Evolutionary conservation across 2,113 vertebrate genomes (phyloP).

Genomic region (Poeciliopsis occidentalis): DNA sequence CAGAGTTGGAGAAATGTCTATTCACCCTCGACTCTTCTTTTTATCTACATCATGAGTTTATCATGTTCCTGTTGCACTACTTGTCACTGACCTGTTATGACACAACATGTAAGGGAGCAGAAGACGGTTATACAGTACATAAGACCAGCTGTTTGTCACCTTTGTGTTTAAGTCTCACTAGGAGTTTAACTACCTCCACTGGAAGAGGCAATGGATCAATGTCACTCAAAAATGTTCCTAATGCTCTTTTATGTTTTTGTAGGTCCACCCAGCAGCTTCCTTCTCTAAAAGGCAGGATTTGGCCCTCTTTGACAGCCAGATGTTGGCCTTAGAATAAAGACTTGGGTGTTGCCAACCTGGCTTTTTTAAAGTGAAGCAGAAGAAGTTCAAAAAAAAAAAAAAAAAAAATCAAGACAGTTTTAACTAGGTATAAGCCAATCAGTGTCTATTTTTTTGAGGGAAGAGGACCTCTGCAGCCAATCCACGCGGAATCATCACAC

Average conservation of each 20-base stretch:
- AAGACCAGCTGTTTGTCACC: conserved; percentile 43
- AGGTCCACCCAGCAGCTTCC: conserved; percentile 57
- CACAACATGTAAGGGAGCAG: conserved; percentile 7
- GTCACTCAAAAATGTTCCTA: conserved; percentile 58
- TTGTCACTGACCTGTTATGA: conserved; percentile 44
- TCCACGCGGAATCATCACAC: background rate
- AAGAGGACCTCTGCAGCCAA: background rate
- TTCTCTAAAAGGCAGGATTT: conserved; percentile 33
- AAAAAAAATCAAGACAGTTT: background rate
- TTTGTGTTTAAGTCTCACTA: conserved; percentile 24
- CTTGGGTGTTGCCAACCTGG: conserved; percentile 31
- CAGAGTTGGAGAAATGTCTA: conserved; percentile 8
- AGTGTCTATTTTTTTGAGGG: background rate
- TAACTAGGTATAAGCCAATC: conserved; percentile 4
- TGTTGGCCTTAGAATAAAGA: conserved; percentile 48
- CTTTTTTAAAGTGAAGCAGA: conserved; percentile 19
- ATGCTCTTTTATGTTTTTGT: conserved; percentile 62
- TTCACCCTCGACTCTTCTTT: background rate
- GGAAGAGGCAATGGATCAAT: conserved; percentile 57
- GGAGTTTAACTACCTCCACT: conserved; percentile 16
- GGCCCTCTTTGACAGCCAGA: conserved; percentile 57
- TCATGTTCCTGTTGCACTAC: conserved; percentile 27
- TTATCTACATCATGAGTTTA: background rate
- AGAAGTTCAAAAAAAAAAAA: conserved; percentile 11
- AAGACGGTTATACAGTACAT: conserved; percentile 11